A percentile compares a stretch with the other conserved stretches of the same genome.
These are phyloP conservation scores for Blastobasis lacticolella DNA, from an alignment of 2,888 invertebrate genomes.

Conservation along the genomic window DNA sequence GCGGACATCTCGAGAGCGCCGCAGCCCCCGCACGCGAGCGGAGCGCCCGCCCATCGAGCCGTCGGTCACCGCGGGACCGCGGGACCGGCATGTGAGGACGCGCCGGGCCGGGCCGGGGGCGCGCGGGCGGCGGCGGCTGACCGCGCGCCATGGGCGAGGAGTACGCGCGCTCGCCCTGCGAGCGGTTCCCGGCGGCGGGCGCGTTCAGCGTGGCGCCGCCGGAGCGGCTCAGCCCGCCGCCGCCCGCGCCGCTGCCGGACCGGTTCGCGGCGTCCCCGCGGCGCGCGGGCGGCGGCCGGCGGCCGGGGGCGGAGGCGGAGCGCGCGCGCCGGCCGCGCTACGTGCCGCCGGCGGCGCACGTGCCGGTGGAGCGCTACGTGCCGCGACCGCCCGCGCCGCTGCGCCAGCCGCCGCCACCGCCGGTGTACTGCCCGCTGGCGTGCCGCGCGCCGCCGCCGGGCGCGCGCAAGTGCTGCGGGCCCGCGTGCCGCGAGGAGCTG, in stretches of 20 bases:
- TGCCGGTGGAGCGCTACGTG: slow-evolving; percentile 82
- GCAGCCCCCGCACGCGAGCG: slow-evolving; percentile 51
- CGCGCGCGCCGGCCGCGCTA: slow-evolving; percentile 77
- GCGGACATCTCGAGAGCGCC: slow-evolving; percentile 63
- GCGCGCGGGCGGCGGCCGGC: slow-evolving; percentile 75
- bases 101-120: slow-evolving; percentile 48
- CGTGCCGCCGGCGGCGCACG: slow-evolving; percentile 80
- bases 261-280: slow-evolving; percentile 72
- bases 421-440: slow-evolving; percentile 71
- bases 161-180: slow-evolving; percentile 71
- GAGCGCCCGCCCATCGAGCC: slow-evolving; percentile 39
- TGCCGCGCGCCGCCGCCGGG: slow-evolving; percentile 58
- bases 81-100: slow-evolving; percentile 65
- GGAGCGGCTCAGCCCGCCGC: slow-evolving; percentile 77
- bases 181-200: slow-evolving; percentile 71
- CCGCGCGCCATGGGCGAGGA: slow-evolving; percentile 72
- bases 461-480: slow-evolving; percentile 62
- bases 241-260: slow-evolving; percentile 77
- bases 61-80: slow-evolving; percentile 48
- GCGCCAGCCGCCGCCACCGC: slow-evolving; percentile 60
- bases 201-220: slow-evolving; percentile 78
- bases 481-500: slow-evolving; percentile 62
- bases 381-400: slow-evolving; percentile 73
- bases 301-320: slow-evolving; percentile 79
- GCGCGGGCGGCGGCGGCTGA: slow-evolving; percentile 69